Conservation (phyloP, 1,140 invertebrate genomes). For the Macrosteles quadrilineatus region DNA sequence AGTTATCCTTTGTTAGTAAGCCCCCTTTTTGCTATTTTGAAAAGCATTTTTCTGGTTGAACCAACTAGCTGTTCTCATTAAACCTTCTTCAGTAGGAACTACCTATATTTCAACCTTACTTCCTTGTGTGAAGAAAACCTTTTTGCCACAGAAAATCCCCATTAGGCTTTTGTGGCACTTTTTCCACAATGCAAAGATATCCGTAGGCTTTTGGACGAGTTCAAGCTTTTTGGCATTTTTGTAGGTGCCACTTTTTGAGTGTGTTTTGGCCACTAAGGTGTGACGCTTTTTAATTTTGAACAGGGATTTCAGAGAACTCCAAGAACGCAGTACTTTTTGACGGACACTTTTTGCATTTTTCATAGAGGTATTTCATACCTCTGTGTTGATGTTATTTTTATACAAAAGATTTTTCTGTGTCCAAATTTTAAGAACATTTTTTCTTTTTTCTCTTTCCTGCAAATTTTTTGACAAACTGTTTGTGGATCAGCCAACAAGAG, state of each 20-base stretch:
- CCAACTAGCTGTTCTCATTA: too few species aligned
- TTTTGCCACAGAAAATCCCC: too few species aligned
- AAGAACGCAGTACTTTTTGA: neutral
- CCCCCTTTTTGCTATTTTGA: too few species aligned
- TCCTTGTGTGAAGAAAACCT: too few species aligned
- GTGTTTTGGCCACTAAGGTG: conserved; percentile 4
- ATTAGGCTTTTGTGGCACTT: conserved; percentile 12
- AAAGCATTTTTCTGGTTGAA: too few species aligned
- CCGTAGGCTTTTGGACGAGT: neutral
- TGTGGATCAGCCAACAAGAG: conserved; percentile 31
- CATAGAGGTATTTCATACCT: neutral
- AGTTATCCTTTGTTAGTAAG: too few species aligned
- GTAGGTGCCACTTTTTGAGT: conserved; percentile 2
- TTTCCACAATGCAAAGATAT: neutral
- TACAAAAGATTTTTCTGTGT: conserved; percentile 4
- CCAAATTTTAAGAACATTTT: conserved; percentile 30
- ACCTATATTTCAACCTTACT: too few species aligned
- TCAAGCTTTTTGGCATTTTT: conserved; percentile 9
- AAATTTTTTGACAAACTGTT: conserved; percentile 34
- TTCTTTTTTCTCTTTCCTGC: conserved; percentile 29
- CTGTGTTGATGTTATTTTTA: neutral
- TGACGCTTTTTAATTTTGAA: conserved; percentile 5
- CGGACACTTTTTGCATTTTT: conserved; percentile 4
- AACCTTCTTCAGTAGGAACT: too few species aligned
- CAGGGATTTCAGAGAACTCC: conserved; percentile 10